phyloP scores from a whole-genome alignment of 2,888 invertebrate genomes.

The Nomada fabriciana region DNA sequence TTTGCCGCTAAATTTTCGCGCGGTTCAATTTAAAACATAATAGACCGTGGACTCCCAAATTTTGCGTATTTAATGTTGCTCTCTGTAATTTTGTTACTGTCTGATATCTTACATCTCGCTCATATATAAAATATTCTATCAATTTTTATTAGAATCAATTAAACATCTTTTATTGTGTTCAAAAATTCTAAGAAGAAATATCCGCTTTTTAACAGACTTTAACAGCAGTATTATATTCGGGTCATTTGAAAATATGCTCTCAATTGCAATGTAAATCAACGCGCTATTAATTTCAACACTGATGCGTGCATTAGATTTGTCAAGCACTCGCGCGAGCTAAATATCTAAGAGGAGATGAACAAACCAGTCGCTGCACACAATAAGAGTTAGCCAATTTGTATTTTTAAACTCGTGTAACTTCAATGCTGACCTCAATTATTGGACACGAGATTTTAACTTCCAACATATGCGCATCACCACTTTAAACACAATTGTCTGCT shows the following conservation, averaged over 20 bases:
- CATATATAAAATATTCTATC: no score
- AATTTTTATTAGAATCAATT: no score
- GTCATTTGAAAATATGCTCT: no score
- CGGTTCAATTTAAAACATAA: slow-evolving; percentile 1
- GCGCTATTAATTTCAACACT: not conserved
- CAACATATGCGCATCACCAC: not conserved
- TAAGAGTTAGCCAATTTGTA: slow-evolving; percentile 46
- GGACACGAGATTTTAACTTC: slow-evolving; percentile 28
- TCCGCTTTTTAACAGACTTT: no score
- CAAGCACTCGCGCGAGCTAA: slow-evolving; percentile 19
- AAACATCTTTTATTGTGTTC: no score
- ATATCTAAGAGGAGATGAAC: slow-evolving; percentile 47
- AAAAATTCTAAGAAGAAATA: no score
- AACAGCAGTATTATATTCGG: no score
- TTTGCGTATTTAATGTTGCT: not conserved
- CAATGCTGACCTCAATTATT: slow-evolving; percentile 43
- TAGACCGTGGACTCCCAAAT: not conserved
- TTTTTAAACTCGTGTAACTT: slow-evolving; percentile 51
- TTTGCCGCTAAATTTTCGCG: slow-evolving; percentile 10
- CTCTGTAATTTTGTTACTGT: no score
- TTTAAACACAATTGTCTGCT: not conserved
- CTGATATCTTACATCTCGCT: no score
- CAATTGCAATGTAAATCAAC: not conserved
- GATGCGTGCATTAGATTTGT: not conserved
- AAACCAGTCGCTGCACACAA: slow-evolving; percentile 24